Conservation (phyloP, 1,140 invertebrate genomes). For the Zaprionus kolodkinae region DNA sequence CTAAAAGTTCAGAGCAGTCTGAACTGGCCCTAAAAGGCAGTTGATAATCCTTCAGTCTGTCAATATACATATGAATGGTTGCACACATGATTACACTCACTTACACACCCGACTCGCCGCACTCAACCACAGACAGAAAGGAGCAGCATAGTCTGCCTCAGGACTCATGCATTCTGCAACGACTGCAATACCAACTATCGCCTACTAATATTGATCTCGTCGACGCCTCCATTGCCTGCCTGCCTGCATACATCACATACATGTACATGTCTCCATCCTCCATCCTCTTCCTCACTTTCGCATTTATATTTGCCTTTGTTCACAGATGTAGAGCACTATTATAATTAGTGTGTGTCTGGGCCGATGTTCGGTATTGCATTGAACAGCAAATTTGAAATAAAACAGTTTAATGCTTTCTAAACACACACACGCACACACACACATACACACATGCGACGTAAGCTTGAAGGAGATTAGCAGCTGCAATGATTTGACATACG, state of each 20-base stretch:
- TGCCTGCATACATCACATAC: neutral
- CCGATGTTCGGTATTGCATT: conserved; percentile 55
- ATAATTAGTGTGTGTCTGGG: conserved; percentile 54
- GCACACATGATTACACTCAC: conserved; percentile 48
- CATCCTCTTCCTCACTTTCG: too few relatives aligned
- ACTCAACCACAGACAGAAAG: conserved; percentile 11
- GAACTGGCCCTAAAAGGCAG: conserved; percentile 63
- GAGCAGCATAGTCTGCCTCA: conserved; percentile 1
- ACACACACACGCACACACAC: conserved; percentile 7
- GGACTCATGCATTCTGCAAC: conserved; percentile 50
- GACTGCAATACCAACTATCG: conserved; percentile 52
- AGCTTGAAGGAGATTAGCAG: conserved; percentile 42
- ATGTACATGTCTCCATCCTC: too few relatives aligned
- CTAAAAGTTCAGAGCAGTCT: conserved; percentile 63
- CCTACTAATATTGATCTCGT: conserved; percentile 33
- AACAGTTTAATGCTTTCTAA: conserved; percentile 46
- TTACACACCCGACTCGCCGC: conserved; percentile 8
- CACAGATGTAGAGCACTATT: conserved; percentile 70
- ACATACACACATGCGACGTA: neutral
- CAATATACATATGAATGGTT: conserved; percentile 65
- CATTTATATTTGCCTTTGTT: conserved; percentile 67
- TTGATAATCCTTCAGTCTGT: conserved; percentile 80
- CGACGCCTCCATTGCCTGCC: conserved; percentile 1
- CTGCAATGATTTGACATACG: conserved; percentile 47
- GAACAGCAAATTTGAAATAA: conserved; percentile 63